Base-by-base conservation (phyloP, 2,888 invertebrate genomes). In the Cheilosia grossa region DNA sequence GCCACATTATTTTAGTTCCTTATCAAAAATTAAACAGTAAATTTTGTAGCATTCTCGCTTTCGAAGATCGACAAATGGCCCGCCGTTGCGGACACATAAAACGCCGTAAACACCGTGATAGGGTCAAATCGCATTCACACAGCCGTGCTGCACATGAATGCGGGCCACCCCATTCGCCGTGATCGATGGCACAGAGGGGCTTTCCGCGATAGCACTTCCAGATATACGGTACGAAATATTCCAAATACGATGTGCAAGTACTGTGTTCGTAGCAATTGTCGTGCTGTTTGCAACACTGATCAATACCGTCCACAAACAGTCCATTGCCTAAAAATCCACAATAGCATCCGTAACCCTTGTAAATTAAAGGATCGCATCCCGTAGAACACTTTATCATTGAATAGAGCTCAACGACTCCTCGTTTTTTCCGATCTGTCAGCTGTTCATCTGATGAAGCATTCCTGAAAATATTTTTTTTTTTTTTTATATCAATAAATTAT, bases 331-430 rank as follows among this genome's bases (percentile, higher is more conserved):
- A 93, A 90, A 97, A 96, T 4, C 98, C 97, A 89, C 97, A 98
- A 91, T 96, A 98, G 91, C 97, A 98, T 2, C 97, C 97, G 89
- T 98, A 97, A 10, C 97, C 97, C 90, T 97, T 97, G 90, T 96
- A 97, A 9, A 94, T 93, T 2, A 97, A 91, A 0, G 97, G 97
- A 90, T 97, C 95, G 89, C 98, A 98, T 4, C 96, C 96, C 0
- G 97, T 97, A 1, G 96, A 95, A 89, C 97, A 97, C 79, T 94
- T 94, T 82, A 98, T 94, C 97, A 97, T 97, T 87, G 96, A 96
- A 92, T 96, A 97, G 19, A 98, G 93, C 89, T 97, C 95, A 13
- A 95, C 90, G 0, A 97, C 96, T 49, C 96, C 96, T 1, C 97
- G 93, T 90, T 96, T 96, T 27, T 93, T 93, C 13, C 97, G 92